Conservation (phyloP, 2,113 vertebrate genomes). For the Podilymbus podiceps region DNA sequence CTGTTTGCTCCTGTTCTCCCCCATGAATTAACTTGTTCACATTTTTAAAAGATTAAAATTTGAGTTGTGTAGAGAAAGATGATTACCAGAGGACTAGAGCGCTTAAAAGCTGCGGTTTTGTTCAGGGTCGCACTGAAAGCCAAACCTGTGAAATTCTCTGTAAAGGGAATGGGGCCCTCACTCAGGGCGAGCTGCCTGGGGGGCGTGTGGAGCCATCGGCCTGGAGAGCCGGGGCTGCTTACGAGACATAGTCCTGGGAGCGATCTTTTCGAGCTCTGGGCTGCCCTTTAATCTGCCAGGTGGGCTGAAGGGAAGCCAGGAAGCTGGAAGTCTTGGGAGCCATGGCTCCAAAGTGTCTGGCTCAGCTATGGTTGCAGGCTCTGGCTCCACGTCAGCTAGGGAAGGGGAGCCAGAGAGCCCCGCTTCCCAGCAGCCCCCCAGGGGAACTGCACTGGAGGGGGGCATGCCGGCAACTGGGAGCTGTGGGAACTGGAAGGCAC, state of each 20-base stretch:
- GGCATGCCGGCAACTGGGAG: neutral
- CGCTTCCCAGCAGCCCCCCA: neutral
- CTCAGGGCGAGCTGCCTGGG: neutral
- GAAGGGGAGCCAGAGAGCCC: neutral
- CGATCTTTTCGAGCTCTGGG: neutral
- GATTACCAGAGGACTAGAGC: neutral
- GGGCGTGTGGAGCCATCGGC: neutral
- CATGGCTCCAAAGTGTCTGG: slow-evolving; percentile 45
- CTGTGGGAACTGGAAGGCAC: neutral
- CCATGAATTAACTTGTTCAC: neutral
- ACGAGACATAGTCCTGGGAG: neutral
- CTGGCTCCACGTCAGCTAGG: neutral
- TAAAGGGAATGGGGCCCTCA: neutral
- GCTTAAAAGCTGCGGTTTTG: neutral
- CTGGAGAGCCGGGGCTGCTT: neutral
- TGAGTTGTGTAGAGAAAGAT: neutral
- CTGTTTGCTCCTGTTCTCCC: neutral
- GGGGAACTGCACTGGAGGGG: neutral
- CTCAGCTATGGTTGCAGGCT: slow-evolving; percentile 24
- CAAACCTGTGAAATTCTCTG: neutral
- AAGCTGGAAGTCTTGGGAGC: neutral
- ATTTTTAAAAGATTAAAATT: neutral
- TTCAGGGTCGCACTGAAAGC: neutral
- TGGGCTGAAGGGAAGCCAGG: slow-evolving; percentile 61
- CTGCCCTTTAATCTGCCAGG: slow-evolving; percentile 65